Evolutionary conservation across 2,113 vertebrate species (phyloP), one percentile per base, ranked within the genome.

Genomic region (Tetraodon nigroviridis): DNA sequence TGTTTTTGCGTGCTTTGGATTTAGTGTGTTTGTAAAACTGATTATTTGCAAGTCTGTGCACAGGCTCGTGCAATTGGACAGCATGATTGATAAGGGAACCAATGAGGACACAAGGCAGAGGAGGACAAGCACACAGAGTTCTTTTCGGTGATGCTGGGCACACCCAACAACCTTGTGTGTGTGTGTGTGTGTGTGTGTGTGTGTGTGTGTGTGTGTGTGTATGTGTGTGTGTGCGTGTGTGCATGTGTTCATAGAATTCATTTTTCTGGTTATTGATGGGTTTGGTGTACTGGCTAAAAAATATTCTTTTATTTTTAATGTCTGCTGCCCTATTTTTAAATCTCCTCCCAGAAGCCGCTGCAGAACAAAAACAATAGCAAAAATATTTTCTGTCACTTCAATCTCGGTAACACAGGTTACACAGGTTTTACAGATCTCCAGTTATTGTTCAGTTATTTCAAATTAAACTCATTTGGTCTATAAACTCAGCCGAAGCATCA

Each of bases 31-130:
- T 82, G 76, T 80, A 70, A 81, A 80, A 80, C 72, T 51, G 58
- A 76, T 83, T 80, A 80, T 83, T 83, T 84, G 80, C 78, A 78
- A 77, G 76, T 84, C 82, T 78, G 21, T 71, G 71, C 79, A 82
- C 73, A 84, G 75, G 73, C 68, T 71, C 53, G 69, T 64, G 67
- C 64, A 77, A 87, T 87, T 86, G 84, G 86, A 75, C 17, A 67
- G 69, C 59, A 53, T 17, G 66, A 79, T 77, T 74, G 75, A 64
- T n/a, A 66, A 64, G 74, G 48, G 61, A 79, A 82, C 86, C 86
- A 87, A 87, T 87, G 52, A 80, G 71, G 67, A 58, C 52, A 71
- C 47, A 12, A 27, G 77, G 70, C 78, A 66, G 52, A 58, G 55
- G 65, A 67, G 71, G 77, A 67, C 77, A 82, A 63, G 73, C 73